Base-by-base conservation (phyloP, 2,113 vertebrate species). In the Cichladusa arquata region DNA sequence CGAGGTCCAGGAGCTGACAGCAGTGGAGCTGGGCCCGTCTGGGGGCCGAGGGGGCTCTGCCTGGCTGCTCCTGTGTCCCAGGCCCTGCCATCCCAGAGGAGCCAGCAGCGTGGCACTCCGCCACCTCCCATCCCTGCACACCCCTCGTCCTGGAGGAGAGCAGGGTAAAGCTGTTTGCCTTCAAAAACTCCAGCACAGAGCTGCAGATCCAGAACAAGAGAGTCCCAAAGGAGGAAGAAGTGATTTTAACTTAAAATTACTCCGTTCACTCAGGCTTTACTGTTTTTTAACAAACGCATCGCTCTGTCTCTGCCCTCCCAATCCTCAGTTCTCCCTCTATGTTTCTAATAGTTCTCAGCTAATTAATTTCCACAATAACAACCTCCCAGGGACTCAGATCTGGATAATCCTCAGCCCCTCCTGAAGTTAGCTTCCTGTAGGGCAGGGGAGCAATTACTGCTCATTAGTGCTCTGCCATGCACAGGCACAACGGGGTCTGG, bases 321-420 rank as follows among this genome's bases (percentile, higher is more conserved):
- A 95, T 95, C 89, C 92, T 85, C 96, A 51, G 53, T 38, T 90
- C 95, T 92, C 86, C 96, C 83, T 82, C 90, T 96, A 1, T 88
- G 73, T 96, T 92, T 87, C 87, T 96, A 95, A 97, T 88, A 82
- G 86, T 88, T 92, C 95, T 89, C 50, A 96, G 96, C 93, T 97
- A 98, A 98, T 98, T 98, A 97, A 97, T 98, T 97, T 93, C 92
- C 58, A 77, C 87, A 97, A 97, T 96, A 97, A 97, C 92, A 96
- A 91, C 95, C 92, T 98, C 95, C 94, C 81, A 95, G 95, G 93
- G 93, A 97, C 66, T 42, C 8, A 6, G 56, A 93, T 60, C 72
- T 90, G 93, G 94, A 95, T 94, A 96, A 96, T 86, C 84, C 92
- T 95, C 95, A 97, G 89, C 96, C 97, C 94, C 92, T 96, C 47